These are phyloP conservation scores for Oxyura jamaicensis DNA, from an alignment of 2,113 vertebrate species.

Conservation along the genomic window DNA sequence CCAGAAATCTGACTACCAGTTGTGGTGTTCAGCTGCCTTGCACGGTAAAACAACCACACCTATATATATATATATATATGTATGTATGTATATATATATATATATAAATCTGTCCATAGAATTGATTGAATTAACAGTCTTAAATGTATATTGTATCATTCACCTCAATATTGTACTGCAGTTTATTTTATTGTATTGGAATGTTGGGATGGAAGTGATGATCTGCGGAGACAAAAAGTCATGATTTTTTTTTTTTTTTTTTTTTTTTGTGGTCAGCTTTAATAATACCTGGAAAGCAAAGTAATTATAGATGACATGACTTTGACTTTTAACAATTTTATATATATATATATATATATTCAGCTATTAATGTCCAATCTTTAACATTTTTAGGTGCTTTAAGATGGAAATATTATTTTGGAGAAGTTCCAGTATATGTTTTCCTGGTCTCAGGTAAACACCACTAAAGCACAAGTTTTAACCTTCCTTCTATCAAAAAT, in stretches of 20 bases:
- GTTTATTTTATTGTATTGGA: neutral
- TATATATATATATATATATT: neutral
- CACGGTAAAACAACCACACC: too few species aligned
- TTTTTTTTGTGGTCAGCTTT: neutral
- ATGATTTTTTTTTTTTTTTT: too few species aligned
- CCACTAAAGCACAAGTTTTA: neutral
- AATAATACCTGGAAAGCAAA: neutral
- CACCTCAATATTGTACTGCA: neutral
- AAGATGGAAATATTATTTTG: neutral
- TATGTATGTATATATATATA: neutral
- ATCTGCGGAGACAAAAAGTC: neutral
- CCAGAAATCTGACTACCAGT: neutral
- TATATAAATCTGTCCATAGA: neutral
- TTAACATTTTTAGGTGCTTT: neutral
- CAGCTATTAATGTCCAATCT: neutral
- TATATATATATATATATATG: too few species aligned
- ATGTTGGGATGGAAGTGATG: neutral
- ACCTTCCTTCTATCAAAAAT: neutral
- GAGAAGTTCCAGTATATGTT: neutral
- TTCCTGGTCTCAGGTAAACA: neutral
- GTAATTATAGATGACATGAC: neutral
- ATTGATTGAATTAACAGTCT: neutral
- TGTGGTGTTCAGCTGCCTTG: too few species aligned
- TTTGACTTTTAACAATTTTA: neutral
- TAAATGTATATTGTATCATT: neutral